Percentiles rank a stretch among this genome's conserved stretches.
Conservation (phyloP, 2,113 vertebrate species). For the Rynchops niger region DNA sequence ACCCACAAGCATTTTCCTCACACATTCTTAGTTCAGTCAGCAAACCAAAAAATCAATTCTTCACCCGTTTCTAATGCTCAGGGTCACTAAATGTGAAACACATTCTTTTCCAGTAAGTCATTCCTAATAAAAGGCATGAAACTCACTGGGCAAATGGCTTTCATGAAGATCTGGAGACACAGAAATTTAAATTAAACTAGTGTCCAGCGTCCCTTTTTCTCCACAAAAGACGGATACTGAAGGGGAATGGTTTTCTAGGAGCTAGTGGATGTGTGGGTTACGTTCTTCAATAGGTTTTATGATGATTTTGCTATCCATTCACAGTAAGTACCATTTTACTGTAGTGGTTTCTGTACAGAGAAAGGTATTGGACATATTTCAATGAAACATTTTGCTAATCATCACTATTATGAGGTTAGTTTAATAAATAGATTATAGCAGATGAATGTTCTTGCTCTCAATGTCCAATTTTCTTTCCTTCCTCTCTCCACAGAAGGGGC, state of each 20-base stretch:
- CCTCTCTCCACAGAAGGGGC: not conserved
- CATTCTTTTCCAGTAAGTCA: constrained; percentile 8
- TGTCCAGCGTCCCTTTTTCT: not conserved
- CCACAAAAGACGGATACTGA: not conserved
- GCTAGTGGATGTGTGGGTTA: not conserved
- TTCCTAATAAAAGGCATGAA: constrained; percentile 3
- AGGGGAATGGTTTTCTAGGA: not conserved
- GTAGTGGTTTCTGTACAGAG: not conserved
- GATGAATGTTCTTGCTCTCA: not conserved
- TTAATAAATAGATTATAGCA: not conserved
- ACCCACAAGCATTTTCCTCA: not conserved
- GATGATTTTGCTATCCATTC: not conserved
- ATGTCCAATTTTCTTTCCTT: not conserved
- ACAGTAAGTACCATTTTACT: not conserved
- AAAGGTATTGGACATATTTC: not conserved
- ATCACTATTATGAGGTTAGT: not conserved
- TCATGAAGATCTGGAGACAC: not conserved
- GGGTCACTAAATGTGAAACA: constrained; percentile 1
- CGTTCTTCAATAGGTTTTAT: not conserved
- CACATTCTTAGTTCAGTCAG: not conserved
- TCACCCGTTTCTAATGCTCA: not conserved
- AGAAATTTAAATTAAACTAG: not conserved
- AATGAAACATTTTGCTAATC: not conserved
- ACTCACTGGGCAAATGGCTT: not conserved
- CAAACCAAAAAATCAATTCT: constrained; percentile 41